Evolutionary conservation across 2,113 vertebrate genomes (phyloP).

Genomic region (Procapra przewalskii): DNA sequence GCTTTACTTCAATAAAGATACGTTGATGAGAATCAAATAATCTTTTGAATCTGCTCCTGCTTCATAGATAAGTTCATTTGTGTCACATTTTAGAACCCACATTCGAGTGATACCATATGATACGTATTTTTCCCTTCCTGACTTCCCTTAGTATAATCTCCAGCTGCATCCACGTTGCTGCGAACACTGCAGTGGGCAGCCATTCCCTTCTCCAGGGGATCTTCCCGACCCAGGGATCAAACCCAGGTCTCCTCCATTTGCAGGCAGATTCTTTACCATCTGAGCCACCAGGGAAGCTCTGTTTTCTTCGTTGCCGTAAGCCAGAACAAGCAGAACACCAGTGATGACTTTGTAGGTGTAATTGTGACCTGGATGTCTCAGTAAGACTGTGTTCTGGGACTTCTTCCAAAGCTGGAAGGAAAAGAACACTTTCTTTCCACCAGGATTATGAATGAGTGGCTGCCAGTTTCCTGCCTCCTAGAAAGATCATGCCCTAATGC

Average conservation of each 20-base stretch:
- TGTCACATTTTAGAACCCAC: neutral
- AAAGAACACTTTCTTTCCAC: neutral
- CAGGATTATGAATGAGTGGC: accelerated
- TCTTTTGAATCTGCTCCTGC: neutral
- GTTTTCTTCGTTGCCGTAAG: neutral
- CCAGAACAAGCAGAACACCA: neutral
- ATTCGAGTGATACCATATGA: neutral
- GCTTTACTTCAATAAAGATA: neutral
- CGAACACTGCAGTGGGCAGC: neutral
- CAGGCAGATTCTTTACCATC: neutral
- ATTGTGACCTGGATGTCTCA: neutral
- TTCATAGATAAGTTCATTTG: neutral
- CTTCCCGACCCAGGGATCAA: neutral
- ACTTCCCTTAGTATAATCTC: neutral
- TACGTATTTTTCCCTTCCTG: neutral
- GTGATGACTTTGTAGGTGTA: accelerated
- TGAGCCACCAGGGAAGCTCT: neutral
- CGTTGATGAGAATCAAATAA: neutral
- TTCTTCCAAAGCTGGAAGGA: accelerated
- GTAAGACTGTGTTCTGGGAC: neutral
- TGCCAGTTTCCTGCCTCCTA: accelerated
- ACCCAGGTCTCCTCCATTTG: neutral
- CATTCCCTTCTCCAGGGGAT: neutral
- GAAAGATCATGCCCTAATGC: neutral
- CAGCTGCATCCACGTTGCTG: neutral